Evolutionary conservation across 2,113 vertebrate genomes (phyloP).

Genomic region (Rhynchopsitta pachyrhyncha): DNA sequence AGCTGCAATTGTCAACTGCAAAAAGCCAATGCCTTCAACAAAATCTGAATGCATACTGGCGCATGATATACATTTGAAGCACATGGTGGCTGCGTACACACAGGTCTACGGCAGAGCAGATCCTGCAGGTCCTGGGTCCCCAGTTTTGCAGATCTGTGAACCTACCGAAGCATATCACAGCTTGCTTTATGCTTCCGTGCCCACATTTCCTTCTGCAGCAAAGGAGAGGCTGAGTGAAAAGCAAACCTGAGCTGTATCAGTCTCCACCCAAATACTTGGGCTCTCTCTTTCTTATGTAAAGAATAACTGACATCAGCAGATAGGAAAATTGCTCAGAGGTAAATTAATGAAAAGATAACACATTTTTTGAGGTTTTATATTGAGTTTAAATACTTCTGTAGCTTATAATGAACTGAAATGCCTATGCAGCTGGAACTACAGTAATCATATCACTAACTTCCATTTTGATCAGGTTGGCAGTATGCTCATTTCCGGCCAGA

Average conservation of each 20-base stretch:
- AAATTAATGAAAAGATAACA: neutral
- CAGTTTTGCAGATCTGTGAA: neutral
- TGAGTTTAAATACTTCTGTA: neutral
- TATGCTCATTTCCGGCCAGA: neutral
- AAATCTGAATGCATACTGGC: neutral
- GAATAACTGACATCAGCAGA: neutral
- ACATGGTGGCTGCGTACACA: rapidly evolving
- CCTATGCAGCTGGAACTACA: neutral
- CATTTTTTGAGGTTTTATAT: neutral
- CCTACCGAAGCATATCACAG: neutral
- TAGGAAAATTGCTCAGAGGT: neutral
- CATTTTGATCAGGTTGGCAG: neutral
- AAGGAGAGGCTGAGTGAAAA: neutral
- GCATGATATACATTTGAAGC: neutral
- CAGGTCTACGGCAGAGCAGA: neutral
- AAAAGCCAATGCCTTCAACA: neutral
- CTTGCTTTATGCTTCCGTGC: neutral
- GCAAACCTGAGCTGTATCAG: neutral
- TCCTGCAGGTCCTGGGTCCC: neutral
- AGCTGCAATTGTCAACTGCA: neutral
- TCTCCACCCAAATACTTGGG: neutral
- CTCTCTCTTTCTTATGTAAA: neutral
- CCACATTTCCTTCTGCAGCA: neutral
- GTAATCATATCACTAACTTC: neutral
- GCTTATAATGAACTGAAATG: neutral